A percentile compares a stretch with the other conserved stretches of the same genome.
phyloP scores from a whole-genome alignment of 2,888 invertebrate genomes.

The Aspidiotus rigidus region DNA sequence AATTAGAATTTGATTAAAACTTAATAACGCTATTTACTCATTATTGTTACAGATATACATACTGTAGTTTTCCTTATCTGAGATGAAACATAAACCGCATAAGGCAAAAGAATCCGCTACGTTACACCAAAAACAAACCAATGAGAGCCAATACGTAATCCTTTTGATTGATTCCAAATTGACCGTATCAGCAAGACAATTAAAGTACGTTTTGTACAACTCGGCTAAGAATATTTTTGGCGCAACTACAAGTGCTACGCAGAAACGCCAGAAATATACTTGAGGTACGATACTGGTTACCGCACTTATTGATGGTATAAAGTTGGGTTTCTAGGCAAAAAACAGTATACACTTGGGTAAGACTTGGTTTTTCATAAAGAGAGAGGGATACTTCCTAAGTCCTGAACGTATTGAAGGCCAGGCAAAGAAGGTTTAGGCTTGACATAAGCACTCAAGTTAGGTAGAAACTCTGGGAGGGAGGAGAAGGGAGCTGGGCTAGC shows the following conservation, averaged over 20 bases:
- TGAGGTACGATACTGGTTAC: not conserved
- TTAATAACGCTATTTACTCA: not conserved
- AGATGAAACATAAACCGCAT: not conserved
- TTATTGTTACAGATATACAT: not conserved
- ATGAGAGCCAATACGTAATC: too few relatives aligned
- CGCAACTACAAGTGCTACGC: not conserved
- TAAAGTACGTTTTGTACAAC: not conserved
- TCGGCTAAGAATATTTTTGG: not conserved
- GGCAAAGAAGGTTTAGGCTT: too few relatives aligned
- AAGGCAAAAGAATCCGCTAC: not conserved
- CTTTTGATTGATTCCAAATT: too few relatives aligned
- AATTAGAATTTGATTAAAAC: too few relatives aligned
- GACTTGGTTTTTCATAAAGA: too few relatives aligned
- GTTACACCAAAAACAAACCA: not conserved
- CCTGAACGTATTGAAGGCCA: too few relatives aligned
- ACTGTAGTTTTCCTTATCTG: constrained; percentile 2
- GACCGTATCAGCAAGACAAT: not conserved
- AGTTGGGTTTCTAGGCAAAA: not conserved
- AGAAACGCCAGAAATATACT: not conserved
- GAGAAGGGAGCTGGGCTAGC: too few relatives aligned
- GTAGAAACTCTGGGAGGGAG: too few relatives aligned
- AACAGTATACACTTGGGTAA: not conserved
- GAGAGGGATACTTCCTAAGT: too few relatives aligned
- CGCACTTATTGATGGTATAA: not conserved
- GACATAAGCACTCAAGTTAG: too few relatives aligned